Evolutionary conservation across 2,797 vertebrate species (phyloP).

Genomic region (Dallia pectoralis): DNA sequence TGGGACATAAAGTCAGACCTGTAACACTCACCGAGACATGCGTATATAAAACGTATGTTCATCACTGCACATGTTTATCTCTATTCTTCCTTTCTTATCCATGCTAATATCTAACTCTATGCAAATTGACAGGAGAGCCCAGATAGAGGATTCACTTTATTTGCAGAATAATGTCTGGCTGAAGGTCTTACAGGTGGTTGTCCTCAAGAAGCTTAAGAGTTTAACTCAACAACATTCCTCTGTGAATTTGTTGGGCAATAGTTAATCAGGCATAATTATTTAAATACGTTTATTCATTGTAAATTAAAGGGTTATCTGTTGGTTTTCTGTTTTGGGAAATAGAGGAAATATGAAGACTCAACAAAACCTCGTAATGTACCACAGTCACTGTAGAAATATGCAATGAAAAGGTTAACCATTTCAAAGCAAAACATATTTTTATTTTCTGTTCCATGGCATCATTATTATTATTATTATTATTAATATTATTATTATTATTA

Average conservation of each 20-base stretch:
- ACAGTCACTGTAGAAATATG: neutral
- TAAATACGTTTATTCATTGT: neutral
- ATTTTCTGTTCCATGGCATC: conserved; percentile 3
- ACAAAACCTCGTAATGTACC: neutral
- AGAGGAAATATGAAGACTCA: neutral
- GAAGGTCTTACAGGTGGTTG: neutral
- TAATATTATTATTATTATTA: too few species aligned
- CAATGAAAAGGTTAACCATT: neutral
- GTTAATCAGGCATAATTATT: neutral
- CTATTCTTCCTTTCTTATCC: neutral
- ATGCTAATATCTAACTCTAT: neutral
- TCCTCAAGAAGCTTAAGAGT: neutral
- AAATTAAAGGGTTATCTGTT: neutral
- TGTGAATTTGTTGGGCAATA: neutral
- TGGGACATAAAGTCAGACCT: neutral
- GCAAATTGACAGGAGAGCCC: neutral
- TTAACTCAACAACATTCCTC: neutral
- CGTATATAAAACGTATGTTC: too few species aligned
- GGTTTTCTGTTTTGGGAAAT: conserved; percentile 1
- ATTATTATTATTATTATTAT: too few species aligned
- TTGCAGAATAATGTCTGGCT: neutral
- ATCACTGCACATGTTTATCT: neutral
- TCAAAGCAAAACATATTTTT: neutral
- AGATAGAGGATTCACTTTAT: neutral
- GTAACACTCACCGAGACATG: neutral